Conservation (phyloP, 64 coral and sea anemone species). For the Pocillopora damicornis region DNA sequence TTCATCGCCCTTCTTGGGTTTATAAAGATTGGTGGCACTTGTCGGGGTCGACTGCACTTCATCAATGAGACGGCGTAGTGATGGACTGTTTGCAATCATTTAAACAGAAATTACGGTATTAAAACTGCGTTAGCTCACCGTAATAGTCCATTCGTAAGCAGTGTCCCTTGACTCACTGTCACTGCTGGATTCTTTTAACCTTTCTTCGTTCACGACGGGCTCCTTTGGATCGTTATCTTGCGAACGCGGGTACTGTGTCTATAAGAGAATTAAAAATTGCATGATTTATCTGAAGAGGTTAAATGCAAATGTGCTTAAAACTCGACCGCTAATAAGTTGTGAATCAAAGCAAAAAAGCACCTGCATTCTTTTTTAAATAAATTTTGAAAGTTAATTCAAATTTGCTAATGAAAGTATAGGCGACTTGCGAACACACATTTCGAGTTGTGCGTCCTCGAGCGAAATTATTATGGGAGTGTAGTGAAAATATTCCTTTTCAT, state of each 20-base stretch:
- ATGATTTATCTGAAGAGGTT: not conserved
- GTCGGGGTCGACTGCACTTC: too few relatives aligned
- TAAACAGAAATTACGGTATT: not conserved
- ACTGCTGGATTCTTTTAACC: not conserved
- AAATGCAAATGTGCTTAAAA: not conserved
- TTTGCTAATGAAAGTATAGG: too few relatives aligned
- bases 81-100: not conserved
- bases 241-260: not conserved
- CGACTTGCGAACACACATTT: too few relatives aligned
- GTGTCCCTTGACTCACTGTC: conserved; percentile 13
- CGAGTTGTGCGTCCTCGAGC: too few relatives aligned
- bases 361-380: too few relatives aligned
- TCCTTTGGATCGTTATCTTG: not conserved
- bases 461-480: too few relatives aligned
- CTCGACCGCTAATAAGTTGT: not conserved
- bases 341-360: not conserved
- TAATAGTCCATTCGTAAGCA: not conserved
- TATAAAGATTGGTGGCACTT: too few relatives aligned
- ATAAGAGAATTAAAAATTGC: not conserved
- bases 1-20: too few relatives aligned
- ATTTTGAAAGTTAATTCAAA: too few relatives aligned
- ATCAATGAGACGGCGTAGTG: not conserved
- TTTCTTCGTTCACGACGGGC: not conserved
- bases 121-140: not conserved
- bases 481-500: too few relatives aligned